These are phyloP conservation scores for Danio jaintianensis DNA, from an alignment of 2,797 vertebrate genomes.

Conservation along the genomic window DNA sequence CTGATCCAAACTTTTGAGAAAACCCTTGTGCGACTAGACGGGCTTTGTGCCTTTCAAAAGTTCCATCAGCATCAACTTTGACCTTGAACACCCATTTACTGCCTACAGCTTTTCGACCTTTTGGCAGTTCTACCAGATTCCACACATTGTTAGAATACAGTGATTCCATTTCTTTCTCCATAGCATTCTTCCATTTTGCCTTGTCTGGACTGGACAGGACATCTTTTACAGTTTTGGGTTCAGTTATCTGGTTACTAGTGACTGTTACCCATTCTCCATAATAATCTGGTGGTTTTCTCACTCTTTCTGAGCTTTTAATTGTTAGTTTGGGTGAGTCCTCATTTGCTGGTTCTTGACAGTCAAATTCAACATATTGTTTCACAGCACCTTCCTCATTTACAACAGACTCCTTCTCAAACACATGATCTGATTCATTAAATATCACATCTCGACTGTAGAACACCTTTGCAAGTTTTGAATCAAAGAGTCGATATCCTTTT, in stretches of 20 bases:
- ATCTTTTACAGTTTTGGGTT: neutral
- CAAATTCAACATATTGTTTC: neutral
- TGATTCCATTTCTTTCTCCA: neutral
- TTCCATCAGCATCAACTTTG: constrained; percentile 8
- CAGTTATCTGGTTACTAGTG: neutral
- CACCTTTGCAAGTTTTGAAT: neutral
- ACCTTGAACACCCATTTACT: constrained; percentile 10
- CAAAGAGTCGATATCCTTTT: constrained; percentile 12
- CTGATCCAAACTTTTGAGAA: neutral
- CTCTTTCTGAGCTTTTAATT: neutral
- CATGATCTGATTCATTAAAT: neutral
- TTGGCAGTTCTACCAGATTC: neutral
- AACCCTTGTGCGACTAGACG: neutral
- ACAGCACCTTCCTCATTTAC: neutral
- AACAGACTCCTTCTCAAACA: neutral
- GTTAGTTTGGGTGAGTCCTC: neutral
- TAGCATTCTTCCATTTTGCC: neutral
- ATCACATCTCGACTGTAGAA: neutral
- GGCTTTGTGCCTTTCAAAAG: neutral
- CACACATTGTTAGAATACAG: neutral
- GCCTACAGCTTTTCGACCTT: neutral
- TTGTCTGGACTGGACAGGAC: neutral
- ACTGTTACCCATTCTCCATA: neutral
- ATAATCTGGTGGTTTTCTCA: neutral
- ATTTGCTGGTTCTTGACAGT: neutral